Base-by-base conservation (phyloP, 2,113 vertebrate species). In the Chaetorhynchus papuensis region DNA sequence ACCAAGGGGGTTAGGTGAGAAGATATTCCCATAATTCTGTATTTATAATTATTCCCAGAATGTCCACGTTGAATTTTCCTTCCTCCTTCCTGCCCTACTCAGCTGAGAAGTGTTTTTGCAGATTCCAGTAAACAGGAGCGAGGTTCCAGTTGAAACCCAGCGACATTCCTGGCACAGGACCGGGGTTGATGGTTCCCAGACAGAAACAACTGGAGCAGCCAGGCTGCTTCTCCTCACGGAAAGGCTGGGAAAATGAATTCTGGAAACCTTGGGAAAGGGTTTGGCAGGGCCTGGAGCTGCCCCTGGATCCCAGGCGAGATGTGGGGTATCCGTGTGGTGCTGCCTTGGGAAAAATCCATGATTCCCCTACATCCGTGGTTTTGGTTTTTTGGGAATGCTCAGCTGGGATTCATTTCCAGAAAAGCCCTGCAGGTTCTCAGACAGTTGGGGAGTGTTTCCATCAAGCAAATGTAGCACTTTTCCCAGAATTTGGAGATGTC, bases 291-390 rank as follows among this genome's bases (percentile, higher is more conserved):
- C 30, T 31, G 61, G 45, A 45, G 69, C 33, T 68, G 60, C 87
- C 16, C 6, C 16, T 0, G 6, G 35, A 41, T 35, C 17, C 68
- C 66, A 42, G 75, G 39, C 0, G 1, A n/a, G 47, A 2, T 6
- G 30, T 42, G 63, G n/a, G 35, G n/a, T 23, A 27, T 68, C 70
- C 8, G 0, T 33, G 53, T 15, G 72, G 11, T 33, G 63, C 27
- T 61, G 61, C 74, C 83, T n/a, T 26, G 80, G 60, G 72, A 24
- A 14, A 50, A 69, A 50, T 35, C 76, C 76, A 7, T 0, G 8
- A 44, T 60, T 71, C 41, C 53, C 4, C 6, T 19, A 14, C 27
- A 18, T 2, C 68, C 0, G 0, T 4, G 37, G 71, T 56, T 61
- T 61, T 42, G 20, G 4, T 70, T 70, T 70, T 45, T 44, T 50